Percentiles rank a stretch among this genome's conserved stretches.
phyloP scores from a whole-genome alignment of 2,888 invertebrate genomes.

The Leucophenga maculata region DNA sequence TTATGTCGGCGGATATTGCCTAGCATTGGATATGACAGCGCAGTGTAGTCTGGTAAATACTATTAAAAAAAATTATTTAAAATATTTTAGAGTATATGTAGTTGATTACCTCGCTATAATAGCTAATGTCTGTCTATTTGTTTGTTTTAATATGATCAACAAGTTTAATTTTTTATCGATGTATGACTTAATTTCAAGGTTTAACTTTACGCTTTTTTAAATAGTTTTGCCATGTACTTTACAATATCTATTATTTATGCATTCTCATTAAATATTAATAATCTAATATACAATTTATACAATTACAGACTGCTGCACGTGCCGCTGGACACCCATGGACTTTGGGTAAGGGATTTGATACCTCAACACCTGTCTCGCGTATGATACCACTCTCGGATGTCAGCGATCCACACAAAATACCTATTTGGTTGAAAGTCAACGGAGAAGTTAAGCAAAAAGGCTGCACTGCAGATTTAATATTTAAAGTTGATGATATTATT shows the following conservation, averaged over 20 bases:
- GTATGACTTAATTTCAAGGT: too few species aligned
- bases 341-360: slow-evolving; percentile 85
- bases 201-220: too few species aligned
- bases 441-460: slow-evolving; percentile 76
- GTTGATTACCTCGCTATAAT: too few species aligned
- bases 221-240: too few species aligned
- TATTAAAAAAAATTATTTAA: too few species aligned
- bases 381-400: slow-evolving; percentile 76
- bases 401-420: slow-evolving; percentile 75
- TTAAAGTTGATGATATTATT: slow-evolving; percentile 76
- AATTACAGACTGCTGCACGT: slow-evolving; percentile 71
- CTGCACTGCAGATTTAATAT: slow-evolving; percentile 80
- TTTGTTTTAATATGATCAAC: too few species aligned
- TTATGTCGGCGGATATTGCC: slow-evolving; percentile 79
- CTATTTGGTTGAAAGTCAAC: slow-evolving; percentile 78
- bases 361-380: slow-evolving; percentile 81
- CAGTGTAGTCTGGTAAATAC: slow-evolving; percentile 74
- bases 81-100: too few species aligned
- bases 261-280: too few species aligned
- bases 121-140: too few species aligned
- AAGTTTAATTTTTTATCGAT: too few species aligned
- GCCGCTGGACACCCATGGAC: slow-evolving; percentile 81
- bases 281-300: too few species aligned
- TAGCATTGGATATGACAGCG: slow-evolving; percentile 84
- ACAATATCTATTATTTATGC: too few species aligned